These are phyloP conservation scores for Entomobrya multifasciata DNA, from an alignment of 2,888 invertebrate genomes.

Conservation along the genomic window DNA sequence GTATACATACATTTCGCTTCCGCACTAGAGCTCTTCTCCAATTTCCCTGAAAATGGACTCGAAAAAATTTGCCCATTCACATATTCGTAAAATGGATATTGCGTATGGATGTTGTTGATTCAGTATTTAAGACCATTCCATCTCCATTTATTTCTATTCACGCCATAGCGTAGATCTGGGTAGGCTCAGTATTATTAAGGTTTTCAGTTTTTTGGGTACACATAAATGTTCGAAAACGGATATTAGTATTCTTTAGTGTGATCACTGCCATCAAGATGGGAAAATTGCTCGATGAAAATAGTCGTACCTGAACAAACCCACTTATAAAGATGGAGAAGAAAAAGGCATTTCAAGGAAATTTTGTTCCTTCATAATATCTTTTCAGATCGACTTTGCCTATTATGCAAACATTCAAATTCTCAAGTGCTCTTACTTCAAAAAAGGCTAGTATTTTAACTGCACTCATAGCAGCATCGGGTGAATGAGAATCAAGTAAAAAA, in stretches of 20 bases:
- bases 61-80: constrained; percentile 34
- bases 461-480: constrained; percentile 10
- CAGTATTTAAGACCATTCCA: constrained; percentile 33
- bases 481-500: constrained; percentile 29
- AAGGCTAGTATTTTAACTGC: background rate
- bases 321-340: constrained; percentile 26
- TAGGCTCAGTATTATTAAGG: too few species aligned
- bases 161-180: too few species aligned
- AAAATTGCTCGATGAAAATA: background rate
- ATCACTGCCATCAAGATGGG: background rate
- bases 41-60: constrained; percentile 30
- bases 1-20: too few species aligned
- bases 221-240: too few species aligned
- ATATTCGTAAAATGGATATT: background rate
- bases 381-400: background rate
- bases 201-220: too few species aligned
- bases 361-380: background rate
- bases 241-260: constrained; percentile 40
- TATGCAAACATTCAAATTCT: constrained; percentile 34
- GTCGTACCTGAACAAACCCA: constrained; percentile 10
- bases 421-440: constrained; percentile 23
- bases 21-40: constrained; percentile 4
- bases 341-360: background rate
- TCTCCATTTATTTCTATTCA: constrained; percentile 31
- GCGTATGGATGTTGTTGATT: background rate